Evolutionary conservation across 2,888 invertebrate genomes (phyloP), one percentile per base, ranked within the genome.

Genomic region (Agriopis marginaria): DNA sequence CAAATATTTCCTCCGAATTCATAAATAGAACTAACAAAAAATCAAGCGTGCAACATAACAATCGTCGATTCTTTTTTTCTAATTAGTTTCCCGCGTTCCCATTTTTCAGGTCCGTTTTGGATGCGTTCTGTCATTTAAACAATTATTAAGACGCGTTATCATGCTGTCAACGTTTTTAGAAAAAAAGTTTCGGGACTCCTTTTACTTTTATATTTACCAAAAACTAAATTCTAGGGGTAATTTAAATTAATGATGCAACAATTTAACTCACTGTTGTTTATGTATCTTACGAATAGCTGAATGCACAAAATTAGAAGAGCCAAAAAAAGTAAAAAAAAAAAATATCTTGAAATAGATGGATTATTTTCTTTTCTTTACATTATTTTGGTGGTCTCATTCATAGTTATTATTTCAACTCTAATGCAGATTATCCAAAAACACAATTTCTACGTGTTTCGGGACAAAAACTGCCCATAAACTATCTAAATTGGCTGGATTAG

Each of bases 41-140:
- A 70, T 73, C 75, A 74, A 78, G 78, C 79, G 75, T 86, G 86
- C 77, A 75, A 77, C 80, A 72, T 81, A 80, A 86, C 89, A 85
- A 85, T 88, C 86, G 80, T 85, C 85, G 77, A 79, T 82, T 84
- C 82, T 85, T 89, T 90, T 90, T 90, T 87, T 77, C n/a, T 76
- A 82, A 32, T 71, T 70, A 61, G 69, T 82, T 87, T 86, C 86
- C 81, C 86, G 83, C 80, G 79, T 79, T 77, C 76, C 78, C 79
- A 92, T 92, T 87, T 82, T 86, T 91, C 89, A 89, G 80, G 54
- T 75, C 74, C 78, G 77, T 85, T 89, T 87, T 83, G 89, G 86
- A 78, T 77, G 80, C 81, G 82, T 82, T 87, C 91, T 90, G 89
- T 93, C 93, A 82, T 93, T 93, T 88, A 86, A 86, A 82, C 93